Percentiles rank a stretch among this genome's conserved stretches.
Evolutionary conservation across 2,797 vertebrate genomes (phyloP).

Genomic region (Melanotaenia trifasciata): DNA sequence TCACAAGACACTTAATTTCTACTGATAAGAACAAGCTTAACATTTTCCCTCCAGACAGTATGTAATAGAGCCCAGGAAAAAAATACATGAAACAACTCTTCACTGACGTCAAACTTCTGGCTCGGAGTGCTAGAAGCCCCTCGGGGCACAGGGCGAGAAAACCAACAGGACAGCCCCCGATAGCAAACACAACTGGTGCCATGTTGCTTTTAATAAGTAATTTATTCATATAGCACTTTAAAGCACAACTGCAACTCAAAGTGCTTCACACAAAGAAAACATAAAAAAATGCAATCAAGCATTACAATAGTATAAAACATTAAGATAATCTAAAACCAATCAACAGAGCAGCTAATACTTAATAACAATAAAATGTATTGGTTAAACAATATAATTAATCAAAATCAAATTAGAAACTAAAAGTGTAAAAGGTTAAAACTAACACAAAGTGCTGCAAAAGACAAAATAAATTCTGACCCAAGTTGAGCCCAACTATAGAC

Average conservation of each 20-base stretch:
- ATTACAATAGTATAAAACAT: too few species aligned
- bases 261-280: background rate
- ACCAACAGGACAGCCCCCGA: constrained; percentile 37
- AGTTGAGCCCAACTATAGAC: too few species aligned
- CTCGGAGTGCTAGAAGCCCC: constrained; percentile 37
- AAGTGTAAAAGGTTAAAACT: too few species aligned
- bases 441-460: too few species aligned
- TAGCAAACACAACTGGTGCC: constrained; percentile 63
- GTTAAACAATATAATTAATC: too few species aligned
- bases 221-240: too few species aligned
- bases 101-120: constrained; percentile 16
- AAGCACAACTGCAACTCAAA: background rate
- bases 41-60: background rate
- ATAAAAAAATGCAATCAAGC: too few species aligned
- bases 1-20: background rate
- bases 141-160: constrained; percentile 29
- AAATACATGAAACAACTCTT: constrained; percentile 2
- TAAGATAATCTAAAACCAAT: too few species aligned
- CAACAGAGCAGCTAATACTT: too few species aligned
- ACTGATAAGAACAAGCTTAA: background rate
- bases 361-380: too few species aligned
- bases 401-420: too few species aligned
- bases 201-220: constrained; percentile 42
- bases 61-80: background rate
- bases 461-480: too few species aligned